A percentile compares a stretch with the other conserved stretches of the same genome.
phyloP scores from a whole-genome alignment of 2,888 invertebrate species.

The Brachypalpus laphriformis region DNA sequence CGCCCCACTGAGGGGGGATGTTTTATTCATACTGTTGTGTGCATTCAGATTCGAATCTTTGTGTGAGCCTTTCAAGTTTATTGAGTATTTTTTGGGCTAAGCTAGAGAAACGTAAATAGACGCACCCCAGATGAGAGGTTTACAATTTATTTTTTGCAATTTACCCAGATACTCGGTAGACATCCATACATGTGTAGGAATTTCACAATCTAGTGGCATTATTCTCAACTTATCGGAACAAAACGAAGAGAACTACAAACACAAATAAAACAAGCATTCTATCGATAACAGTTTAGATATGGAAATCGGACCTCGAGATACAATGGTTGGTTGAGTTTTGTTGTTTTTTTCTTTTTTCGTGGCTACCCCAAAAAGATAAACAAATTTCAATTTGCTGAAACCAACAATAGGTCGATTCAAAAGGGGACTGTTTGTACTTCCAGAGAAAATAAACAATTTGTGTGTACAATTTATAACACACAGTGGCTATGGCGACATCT shows the following conservation, averaged over 20 bases:
- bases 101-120: conserved; percentile 6
- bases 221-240: not conserved
- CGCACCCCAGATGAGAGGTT: conserved; percentile 5
- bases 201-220: not conserved
- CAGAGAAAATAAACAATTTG: not conserved
- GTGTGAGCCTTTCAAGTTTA: not conserved
- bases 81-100: not conserved
- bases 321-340: not conserved
- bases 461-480: not conserved
- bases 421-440: not conserved
- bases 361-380: conserved; percentile 14
- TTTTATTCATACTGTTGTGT: not conserved
- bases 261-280: conserved; percentile 6
- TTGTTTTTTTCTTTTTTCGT: not conserved
- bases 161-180: not conserved
- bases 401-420: not conserved
- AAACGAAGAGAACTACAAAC: not conserved
- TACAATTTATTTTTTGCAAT: not conserved
- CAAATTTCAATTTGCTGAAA: not conserved
- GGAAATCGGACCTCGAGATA: not conserved
- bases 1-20: not conserved
- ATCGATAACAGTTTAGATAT: conserved; percentile 27
- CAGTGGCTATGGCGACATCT: not conserved
- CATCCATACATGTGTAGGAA: not conserved
- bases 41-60: not conserved